Percentiles rank a stretch among this genome's conserved stretches.
Conservation (phyloP, 2,888 invertebrate species). For the Ypsolopha scabrella region DNA sequence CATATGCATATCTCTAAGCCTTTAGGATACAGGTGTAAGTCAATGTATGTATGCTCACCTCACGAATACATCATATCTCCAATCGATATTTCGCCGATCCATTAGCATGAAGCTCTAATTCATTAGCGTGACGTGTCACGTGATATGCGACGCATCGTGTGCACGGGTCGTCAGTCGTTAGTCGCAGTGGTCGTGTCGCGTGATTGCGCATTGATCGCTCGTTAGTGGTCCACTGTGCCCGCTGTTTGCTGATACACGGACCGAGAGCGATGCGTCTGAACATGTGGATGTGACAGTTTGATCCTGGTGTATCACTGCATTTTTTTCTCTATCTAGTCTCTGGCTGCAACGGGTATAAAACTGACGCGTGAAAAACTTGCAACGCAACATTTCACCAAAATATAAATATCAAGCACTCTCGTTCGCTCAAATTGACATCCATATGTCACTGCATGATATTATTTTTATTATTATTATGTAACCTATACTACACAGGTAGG, state of each 20-base stretch:
- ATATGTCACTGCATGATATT: no score
- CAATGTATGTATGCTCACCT: background rate
- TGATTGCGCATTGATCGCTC: slow-evolving; percentile 48
- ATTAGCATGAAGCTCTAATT: slow-evolving; percentile 19
- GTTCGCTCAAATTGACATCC: no score
- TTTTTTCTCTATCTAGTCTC: no score
- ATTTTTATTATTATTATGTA: no score
- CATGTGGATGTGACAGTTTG: no score
- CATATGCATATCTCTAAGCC: background rate
- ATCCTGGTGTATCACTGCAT: no score
- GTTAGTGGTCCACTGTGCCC: slow-evolving; percentile 6
- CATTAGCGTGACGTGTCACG: slow-evolving; percentile 27
- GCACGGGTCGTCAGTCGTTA: slow-evolving; percentile 29
- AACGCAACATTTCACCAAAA: no score
- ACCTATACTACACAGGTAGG: no score
- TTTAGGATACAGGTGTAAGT: background rate
- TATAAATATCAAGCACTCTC: no score
- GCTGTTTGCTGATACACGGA: background rate
- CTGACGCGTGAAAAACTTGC: no score
- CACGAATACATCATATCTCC: slow-evolving; percentile 1
- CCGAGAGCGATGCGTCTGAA: no score
- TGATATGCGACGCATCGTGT: slow-evolving; percentile 27
- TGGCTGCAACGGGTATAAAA: no score
- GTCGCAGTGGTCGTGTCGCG: slow-evolving; percentile 22
- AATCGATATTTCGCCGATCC: background rate